A percentile compares a stretch with the other conserved stretches of the same genome.
Evolutionary conservation across 2,888 invertebrate species (phyloP).

Genomic region (Pollenia labialis): DNA sequence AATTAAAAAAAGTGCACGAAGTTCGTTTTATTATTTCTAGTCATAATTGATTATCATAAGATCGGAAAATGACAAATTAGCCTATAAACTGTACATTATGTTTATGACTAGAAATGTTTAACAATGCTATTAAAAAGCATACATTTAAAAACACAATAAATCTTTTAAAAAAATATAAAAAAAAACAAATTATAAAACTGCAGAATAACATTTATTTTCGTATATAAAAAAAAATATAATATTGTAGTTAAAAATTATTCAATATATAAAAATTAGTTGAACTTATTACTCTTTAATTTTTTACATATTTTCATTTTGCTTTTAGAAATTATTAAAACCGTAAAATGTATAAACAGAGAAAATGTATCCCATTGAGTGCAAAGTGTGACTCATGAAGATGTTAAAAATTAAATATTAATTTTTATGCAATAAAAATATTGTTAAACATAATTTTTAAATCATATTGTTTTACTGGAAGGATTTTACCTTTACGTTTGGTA

Average conservation of each 20-base stretch:
- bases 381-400: constrained; percentile 39
- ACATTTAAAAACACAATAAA: neutral
- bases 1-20: neutral
- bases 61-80: neutral
- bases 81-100: neutral
- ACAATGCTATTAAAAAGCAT: constrained; percentile 9
- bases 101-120: constrained; percentile 12
- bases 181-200: constrained; percentile 10
- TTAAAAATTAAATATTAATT: constrained; percentile 64
- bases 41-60: neutral
- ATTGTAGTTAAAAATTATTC: constrained; percentile 51
- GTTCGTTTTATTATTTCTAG: neutral
- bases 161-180: constrained; percentile 4
- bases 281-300: constrained; percentile 23
- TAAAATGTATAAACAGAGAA: constrained; percentile 59
- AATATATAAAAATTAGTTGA: constrained; percentile 42
- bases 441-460: constrained; percentile 43
- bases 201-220: constrained; percentile 41
- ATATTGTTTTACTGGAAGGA: neutral
- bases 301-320: constrained; percentile 43
- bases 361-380: constrained; percentile 34
- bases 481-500: too few species aligned
- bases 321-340: constrained; percentile 39
- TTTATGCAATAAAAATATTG: constrained; percentile 70
- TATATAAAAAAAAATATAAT: constrained; percentile 47